These are phyloP conservation scores for Catharus bicknelli DNA, from an alignment of 2,113 vertebrate genomes.

Conservation along the genomic window DNA sequence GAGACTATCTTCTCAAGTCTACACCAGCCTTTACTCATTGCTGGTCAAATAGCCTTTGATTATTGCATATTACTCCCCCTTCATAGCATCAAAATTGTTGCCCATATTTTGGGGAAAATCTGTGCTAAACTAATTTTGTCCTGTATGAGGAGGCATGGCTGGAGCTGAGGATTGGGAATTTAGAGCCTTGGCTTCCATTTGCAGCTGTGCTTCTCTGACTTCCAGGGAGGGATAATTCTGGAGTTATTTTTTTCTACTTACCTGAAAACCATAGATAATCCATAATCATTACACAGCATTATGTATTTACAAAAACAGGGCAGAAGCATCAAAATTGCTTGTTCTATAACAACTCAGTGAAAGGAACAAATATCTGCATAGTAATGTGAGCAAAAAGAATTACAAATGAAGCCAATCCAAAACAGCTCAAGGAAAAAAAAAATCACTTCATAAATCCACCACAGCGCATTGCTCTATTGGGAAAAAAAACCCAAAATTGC, in stretches of 20 bases:
- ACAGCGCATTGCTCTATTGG: not conserved
- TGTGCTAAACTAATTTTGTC: not conserved
- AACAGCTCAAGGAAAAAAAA: not conserved
- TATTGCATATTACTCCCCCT: not conserved
- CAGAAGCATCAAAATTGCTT: not conserved
- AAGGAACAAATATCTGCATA: slow-evolving; percentile 9
- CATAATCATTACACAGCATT: slow-evolving; percentile 10
- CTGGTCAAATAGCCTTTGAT: not conserved
- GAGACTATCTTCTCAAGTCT: not conserved
- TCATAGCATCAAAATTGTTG: not conserved
- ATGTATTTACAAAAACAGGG: not conserved
- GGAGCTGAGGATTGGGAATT: not conserved
- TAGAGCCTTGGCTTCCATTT: not conserved
- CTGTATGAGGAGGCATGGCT: not conserved
- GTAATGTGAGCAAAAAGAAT: not conserved
- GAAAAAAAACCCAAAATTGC: not conserved
- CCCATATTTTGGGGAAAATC: not conserved
- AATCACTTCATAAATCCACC: not conserved
- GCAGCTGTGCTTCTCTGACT: not conserved
- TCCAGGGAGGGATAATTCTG: not conserved
- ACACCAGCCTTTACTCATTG: not conserved
- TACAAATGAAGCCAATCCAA: not conserved
- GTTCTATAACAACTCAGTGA: not conserved
- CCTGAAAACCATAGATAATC: slow-evolving; percentile 22
- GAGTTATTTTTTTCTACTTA: not conserved